phyloP scores from a whole-genome alignment of 2,888 invertebrate genomes.

The Kryphioiulus occultus region DNA sequence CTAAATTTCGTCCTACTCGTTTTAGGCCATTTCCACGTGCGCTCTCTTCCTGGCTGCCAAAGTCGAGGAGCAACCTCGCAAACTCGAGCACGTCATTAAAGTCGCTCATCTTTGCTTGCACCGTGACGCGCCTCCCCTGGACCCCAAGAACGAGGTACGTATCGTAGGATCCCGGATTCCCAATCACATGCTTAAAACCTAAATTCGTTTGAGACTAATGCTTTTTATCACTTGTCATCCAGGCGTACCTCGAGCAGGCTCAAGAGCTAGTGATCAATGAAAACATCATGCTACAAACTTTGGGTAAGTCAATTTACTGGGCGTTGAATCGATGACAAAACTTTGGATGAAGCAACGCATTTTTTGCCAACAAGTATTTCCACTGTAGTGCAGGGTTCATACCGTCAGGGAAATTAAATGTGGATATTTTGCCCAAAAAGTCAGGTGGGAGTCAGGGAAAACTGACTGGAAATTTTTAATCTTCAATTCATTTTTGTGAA shows the following conservation, averaged over 20 bases:
- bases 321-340: not conserved
- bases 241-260: conserved; percentile 76
- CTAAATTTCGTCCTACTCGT: too few species aligned
- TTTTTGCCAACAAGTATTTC: too few species aligned
- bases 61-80: conserved; percentile 97
- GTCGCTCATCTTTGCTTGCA: conserved; percentile 89
- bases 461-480: too few species aligned
- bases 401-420: too few species aligned
- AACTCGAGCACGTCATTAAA: conserved; percentile 95
- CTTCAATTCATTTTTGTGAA: too few species aligned
- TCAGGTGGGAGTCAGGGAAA: too few species aligned
- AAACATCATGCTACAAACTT: conserved; percentile 93
- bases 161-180: not conserved
- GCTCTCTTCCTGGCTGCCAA: conserved; percentile 97
- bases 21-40: conserved; percentile 85
- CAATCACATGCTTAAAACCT: not conserved
- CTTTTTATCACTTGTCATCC: conserved; percentile 55
- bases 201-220: not conserved
- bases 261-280: conserved; percentile 96
- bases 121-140: conserved; percentile 68
- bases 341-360: too few species aligned
- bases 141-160: conserved; percentile 76
- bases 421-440: too few species aligned
- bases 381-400: too few species aligned
- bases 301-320: conserved; percentile 67